Evolutionary conservation across 2,113 vertebrate genomes (phyloP).

Genomic region (Actinemys pallida): DNA sequence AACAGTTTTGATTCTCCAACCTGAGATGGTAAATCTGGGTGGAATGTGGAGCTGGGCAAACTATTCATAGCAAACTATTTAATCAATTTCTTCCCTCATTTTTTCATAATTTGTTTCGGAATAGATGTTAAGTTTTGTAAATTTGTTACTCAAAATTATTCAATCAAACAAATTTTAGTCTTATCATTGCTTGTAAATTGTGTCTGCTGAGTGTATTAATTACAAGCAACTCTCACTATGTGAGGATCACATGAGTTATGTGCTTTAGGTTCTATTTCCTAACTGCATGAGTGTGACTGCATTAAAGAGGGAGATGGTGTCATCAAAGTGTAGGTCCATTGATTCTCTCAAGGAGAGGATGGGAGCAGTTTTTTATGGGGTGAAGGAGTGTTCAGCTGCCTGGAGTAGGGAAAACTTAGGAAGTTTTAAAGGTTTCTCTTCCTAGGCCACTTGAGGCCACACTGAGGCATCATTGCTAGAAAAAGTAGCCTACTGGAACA

Average conservation of each 20-base stretch:
- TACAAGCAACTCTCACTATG: not conserved
- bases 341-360: not conserved
- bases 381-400: not conserved
- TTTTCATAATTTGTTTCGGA: not conserved
- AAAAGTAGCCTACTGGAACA: not conserved
- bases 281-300: not conserved
- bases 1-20: not conserved
- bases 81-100: not conserved
- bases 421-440: not conserved
- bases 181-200: not conserved
- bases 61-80: not conserved
- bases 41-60: not conserved
- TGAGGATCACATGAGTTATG: not conserved
- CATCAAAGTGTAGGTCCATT: not conserved
- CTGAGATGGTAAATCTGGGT: not conserved
- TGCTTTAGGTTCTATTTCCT: not conserved
- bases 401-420: not conserved
- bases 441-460: not conserved
- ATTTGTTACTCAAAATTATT: constrained; percentile 1
- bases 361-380: not conserved
- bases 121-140: not conserved
- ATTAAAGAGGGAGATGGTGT: not conserved
- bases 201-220: not conserved
- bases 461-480: not conserved
- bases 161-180: not conserved